These are phyloP conservation scores for Xylophagus ater DNA, from an alignment of 2,888 invertebrate species.

Conservation along the genomic window DNA sequence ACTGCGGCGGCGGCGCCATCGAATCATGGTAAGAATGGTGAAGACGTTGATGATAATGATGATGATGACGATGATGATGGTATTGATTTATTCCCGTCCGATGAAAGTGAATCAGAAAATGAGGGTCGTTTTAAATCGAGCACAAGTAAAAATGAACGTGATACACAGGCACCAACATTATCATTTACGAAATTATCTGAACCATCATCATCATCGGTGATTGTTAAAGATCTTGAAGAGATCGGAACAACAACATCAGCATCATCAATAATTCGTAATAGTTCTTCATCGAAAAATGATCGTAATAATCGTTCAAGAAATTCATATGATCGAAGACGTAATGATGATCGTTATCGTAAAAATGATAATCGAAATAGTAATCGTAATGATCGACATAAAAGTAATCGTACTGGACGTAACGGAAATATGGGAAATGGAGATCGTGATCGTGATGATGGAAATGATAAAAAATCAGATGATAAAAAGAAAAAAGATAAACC, in stretches of 20 bases:
- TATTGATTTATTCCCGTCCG: constrained; percentile 22
- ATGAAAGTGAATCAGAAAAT: constrained; percentile 23
- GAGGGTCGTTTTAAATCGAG: constrained; percentile 21
- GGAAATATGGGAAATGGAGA: constrained; percentile 3
- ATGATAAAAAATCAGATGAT: constrained; percentile 8
- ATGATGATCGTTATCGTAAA: constrained; percentile 7
- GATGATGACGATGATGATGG: constrained; percentile 20
- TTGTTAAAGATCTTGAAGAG: constrained; percentile 17
- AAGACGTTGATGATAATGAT: constrained; percentile 14
- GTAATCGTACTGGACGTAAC: constrained; percentile 8
- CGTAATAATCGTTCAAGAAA: constrained; percentile 6
- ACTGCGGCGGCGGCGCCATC: too few species aligned
- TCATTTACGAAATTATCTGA: constrained; percentile 20
- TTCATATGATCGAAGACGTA: constrained; percentile 4
- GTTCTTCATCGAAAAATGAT: constrained; percentile 2
- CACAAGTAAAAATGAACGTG: constrained; percentile 16
- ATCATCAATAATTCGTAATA: too few species aligned
- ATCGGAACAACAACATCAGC: constrained; percentile 7
- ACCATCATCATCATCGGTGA: constrained; percentile 11
- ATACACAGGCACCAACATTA: constrained; percentile 14
- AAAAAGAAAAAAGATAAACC: constrained; percentile 10
- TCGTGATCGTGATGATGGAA: constrained; percentile 7
- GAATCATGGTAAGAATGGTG: neutral
- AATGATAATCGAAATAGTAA: constrained; percentile 10
- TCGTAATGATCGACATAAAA: constrained; percentile 5